Evolutionary conservation across 2,113 vertebrate genomes (phyloP).

Genomic region (Caloenas nicobarica): DNA sequence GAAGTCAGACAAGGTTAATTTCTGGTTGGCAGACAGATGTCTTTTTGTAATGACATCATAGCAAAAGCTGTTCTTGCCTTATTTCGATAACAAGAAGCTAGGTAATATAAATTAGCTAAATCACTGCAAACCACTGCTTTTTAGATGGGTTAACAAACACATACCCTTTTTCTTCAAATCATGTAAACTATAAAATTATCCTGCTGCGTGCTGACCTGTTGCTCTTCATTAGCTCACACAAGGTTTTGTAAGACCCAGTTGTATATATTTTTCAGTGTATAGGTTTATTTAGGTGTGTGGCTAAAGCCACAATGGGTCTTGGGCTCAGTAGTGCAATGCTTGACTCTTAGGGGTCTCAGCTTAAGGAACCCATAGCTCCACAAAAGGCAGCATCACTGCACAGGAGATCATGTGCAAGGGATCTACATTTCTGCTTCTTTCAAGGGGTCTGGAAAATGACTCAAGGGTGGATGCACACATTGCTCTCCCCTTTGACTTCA

Average conservation of each 20-base stretch:
- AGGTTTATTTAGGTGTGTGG: neutral
- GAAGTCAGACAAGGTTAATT: neutral
- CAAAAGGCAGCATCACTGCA: neutral
- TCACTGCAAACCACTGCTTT: neutral
- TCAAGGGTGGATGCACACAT: neutral
- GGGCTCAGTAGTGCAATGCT: neutral
- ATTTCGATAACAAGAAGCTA: neutral
- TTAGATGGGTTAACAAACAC: neutral
- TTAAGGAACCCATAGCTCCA: neutral
- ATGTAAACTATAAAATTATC: neutral
- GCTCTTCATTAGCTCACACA: neutral
- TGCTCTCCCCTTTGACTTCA: neutral
- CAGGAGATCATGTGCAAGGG: neutral
- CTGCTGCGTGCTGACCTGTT: neutral
- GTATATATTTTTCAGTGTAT: neutral
- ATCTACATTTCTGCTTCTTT: neutral
- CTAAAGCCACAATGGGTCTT: neutral
- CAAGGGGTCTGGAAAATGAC: neutral
- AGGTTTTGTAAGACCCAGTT: neutral
- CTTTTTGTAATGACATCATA: neutral
- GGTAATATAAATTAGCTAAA: neutral
- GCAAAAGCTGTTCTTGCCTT: neutral
- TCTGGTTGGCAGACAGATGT: neutral
- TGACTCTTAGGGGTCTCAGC: neutral
- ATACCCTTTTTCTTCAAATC: neutral